Evolutionary conservation across 2,888 invertebrate genomes (phyloP).

Genomic region (Nymphalis polychloros): DNA sequence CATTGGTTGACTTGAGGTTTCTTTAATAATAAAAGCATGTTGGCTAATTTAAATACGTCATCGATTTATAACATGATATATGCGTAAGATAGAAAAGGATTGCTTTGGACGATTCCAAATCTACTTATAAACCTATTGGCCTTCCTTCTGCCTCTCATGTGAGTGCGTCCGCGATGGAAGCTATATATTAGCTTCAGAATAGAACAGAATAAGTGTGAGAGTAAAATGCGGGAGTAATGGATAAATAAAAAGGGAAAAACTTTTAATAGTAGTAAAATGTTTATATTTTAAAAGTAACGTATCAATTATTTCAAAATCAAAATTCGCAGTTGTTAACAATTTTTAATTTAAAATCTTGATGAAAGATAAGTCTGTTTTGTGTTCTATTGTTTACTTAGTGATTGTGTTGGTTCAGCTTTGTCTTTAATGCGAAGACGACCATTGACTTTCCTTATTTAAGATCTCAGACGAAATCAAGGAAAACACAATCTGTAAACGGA

Average conservation of each 20-base stretch:
- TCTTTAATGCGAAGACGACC: conserved; percentile 5
- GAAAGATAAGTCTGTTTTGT: not conserved
- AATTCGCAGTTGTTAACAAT: not conserved
- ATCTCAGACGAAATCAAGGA: conserved; percentile 16
- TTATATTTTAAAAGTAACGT: no score
- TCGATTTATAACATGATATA: not conserved
- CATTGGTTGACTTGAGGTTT: not conserved
- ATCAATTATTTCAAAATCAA: no score
- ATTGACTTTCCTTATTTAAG: conserved; percentile 10
- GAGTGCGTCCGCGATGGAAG: no score
- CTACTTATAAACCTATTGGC: no score
- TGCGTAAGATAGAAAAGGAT: no score
- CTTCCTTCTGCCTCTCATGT: no score
- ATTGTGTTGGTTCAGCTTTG: not conserved
- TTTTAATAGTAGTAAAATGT: no score
- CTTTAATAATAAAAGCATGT: not conserved
- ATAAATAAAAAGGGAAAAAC: no score
- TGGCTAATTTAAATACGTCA: not conserved
- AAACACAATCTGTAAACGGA: conserved; percentile 16
- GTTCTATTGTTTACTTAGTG: conserved; percentile 3
- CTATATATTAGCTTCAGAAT: no score
- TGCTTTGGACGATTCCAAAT: no score
- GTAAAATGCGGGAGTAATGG: no score
- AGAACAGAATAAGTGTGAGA: no score
- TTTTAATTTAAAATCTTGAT: not conserved